These are phyloP conservation scores for Acanthiza pusilla DNA, from an alignment of 2,797 vertebrate species.

Conservation along the genomic window DNA sequence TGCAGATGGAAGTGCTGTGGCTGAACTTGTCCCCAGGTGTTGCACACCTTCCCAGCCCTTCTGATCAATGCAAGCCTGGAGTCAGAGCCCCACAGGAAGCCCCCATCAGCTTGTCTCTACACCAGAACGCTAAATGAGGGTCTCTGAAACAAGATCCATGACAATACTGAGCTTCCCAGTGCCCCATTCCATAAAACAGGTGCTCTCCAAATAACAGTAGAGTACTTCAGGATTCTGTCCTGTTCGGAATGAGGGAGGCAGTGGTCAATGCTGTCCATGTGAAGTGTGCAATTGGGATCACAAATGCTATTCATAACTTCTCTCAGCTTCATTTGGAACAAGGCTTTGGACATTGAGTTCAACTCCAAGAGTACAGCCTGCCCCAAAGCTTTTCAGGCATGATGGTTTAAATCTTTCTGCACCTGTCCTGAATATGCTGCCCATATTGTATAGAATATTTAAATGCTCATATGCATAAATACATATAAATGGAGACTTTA, in stretches of 20 bases:
- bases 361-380: background rate
- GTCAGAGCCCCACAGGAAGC: background rate
- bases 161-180: background rate
- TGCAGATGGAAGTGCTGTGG: background rate
- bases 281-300: background rate
- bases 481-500: background rate
- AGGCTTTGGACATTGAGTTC: background rate
- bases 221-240: background rate
- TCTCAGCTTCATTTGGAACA: background rate
- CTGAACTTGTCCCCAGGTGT: fast-evolving
- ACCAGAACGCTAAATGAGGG: background rate
- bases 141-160: background rate
- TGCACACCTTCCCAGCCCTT: background rate
- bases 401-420: background rate
- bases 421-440: background rate
- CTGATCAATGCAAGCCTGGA: background rate
- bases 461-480: background rate
- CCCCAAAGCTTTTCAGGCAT: background rate
- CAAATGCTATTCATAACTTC: background rate
- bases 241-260: background rate
- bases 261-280: fast-evolving
- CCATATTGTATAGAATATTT: background rate
- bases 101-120: background rate
- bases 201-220: background rate
- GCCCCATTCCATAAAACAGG: background rate